A percentile compares a stretch with the other conserved stretches of the same genome.
Conservation (phyloP, 1,140 invertebrate genomes). For the Arctopsyche grandis region DNA sequence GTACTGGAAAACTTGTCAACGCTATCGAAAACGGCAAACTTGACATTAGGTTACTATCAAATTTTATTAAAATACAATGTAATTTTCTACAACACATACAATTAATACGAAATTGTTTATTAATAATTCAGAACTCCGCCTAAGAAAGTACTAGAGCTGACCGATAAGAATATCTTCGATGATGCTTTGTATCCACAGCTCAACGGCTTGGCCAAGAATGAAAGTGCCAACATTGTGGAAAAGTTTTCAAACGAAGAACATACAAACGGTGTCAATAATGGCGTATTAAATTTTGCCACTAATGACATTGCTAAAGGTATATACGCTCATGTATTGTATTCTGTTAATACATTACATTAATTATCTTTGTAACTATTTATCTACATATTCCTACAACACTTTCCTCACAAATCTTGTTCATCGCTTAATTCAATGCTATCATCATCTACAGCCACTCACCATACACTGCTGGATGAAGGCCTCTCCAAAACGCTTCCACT, state of each 20-base stretch:
- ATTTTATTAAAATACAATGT: background rate
- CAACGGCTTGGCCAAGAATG: constrained; percentile 61
- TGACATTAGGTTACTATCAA: constrained; percentile 70
- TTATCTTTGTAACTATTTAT: no score
- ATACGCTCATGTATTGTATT: background rate
- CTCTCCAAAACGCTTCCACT: no score
- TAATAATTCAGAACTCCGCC: constrained; percentile 5
- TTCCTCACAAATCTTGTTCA: no score
- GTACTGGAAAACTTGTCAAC: constrained; percentile 83
- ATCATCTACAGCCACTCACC: no score
- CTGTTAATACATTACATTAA: background rate
- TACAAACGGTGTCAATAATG: constrained; percentile 61
- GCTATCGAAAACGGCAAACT: constrained; percentile 85
- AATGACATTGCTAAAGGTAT: constrained; percentile 76
- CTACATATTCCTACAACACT: no score
- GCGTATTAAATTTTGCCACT: constrained; percentile 69
- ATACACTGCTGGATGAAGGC: no score
- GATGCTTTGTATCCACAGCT: constrained; percentile 58
- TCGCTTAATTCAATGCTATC: no score
- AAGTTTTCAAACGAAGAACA: constrained; percentile 60
- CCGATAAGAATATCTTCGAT: constrained; percentile 68
- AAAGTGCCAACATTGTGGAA: constrained; percentile 58
- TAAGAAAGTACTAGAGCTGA: constrained; percentile 68
- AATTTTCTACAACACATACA: constrained; percentile 5
- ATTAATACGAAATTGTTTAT: constrained; percentile 18